A percentile compares a stretch with the other conserved stretches of the same genome.
These are phyloP conservation scores for Nipponacmea schrenckii DNA, from an alignment of 2,888 invertebrate species.

Conservation along the genomic window DNA sequence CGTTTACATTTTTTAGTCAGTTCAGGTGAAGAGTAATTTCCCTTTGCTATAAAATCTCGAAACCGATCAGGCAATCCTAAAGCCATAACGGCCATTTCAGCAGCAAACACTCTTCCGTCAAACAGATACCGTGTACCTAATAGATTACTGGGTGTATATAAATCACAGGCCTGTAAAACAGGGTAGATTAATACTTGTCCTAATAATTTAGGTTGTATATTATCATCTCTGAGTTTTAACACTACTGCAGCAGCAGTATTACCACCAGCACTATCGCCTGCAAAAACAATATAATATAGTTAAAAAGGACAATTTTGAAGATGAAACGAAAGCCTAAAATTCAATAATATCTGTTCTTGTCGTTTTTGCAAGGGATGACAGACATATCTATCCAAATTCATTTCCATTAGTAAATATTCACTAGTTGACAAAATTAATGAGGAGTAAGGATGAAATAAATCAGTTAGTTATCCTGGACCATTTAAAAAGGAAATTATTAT, in stretches of 20 bases:
- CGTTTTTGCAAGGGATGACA: too few relatives aligned
- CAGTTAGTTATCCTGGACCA: too few relatives aligned
- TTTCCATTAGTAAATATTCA: too few relatives aligned
- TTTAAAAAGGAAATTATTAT: too few relatives aligned
- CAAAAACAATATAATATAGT: background rate
- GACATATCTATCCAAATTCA: too few relatives aligned
- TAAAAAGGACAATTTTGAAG: too few relatives aligned
- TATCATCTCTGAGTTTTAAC: constrained; percentile 4
- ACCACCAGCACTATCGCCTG: constrained; percentile 21
- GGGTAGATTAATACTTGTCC: constrained; percentile 45
- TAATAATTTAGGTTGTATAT: constrained; percentile 2
- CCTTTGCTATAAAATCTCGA: background rate
- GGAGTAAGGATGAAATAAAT: too few relatives aligned
- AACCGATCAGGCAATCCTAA: background rate
- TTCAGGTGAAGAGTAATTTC: background rate
- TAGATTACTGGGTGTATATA: background rate
- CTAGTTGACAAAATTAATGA: too few relatives aligned
- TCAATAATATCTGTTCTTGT: too few relatives aligned
- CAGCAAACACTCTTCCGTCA: background rate
- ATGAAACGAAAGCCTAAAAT: too few relatives aligned
- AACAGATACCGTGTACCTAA: background rate
- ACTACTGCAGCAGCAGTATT: constrained; percentile 17
- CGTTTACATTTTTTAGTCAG: constrained; percentile 4
- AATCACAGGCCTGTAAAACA: constrained; percentile 41
- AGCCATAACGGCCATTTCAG: background rate